Evolutionary conservation across 2,113 vertebrate species (phyloP).

Genomic region (Paralichthys olivaceus): DNA sequence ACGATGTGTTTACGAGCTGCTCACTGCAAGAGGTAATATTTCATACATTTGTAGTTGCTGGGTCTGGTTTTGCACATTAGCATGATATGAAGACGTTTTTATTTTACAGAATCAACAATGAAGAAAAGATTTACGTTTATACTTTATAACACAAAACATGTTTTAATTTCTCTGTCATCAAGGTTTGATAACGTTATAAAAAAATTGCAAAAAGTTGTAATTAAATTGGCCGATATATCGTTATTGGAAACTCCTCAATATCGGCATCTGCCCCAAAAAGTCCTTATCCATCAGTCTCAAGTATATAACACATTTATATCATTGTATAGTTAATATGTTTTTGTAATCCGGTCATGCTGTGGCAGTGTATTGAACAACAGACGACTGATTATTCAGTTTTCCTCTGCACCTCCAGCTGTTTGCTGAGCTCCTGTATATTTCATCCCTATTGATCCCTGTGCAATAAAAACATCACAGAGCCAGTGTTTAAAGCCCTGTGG

Average conservation of each 20-base stretch:
- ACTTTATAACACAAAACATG: too few species aligned
- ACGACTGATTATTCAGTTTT: background rate
- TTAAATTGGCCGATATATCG: too few species aligned
- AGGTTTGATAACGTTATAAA: too few species aligned
- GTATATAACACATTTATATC: background rate
- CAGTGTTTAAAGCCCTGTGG: slow-evolving; percentile 14
- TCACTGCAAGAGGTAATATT: background rate
- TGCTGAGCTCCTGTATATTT: slow-evolving; percentile 58
- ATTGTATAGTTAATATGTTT: background rate
- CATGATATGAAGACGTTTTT: too few species aligned
- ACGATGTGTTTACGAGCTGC: background rate
- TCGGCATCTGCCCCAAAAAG: too few species aligned
- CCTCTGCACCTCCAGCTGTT: slow-evolving; percentile 52
- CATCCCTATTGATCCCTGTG: slow-evolving; percentile 61
- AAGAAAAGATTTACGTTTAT: too few species aligned
- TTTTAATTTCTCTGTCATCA: too few species aligned
- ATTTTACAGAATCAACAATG: too few species aligned
- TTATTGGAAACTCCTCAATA: too few species aligned
- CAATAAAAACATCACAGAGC: slow-evolving; percentile 63
- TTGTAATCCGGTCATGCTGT: background rate
- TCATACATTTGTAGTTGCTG: background rate
- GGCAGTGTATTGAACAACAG: slow-evolving; percentile 6
- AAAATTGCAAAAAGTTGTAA: too few species aligned
- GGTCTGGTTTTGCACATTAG: too few species aligned
- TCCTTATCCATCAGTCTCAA: too few species aligned